phyloP scores from a whole-genome alignment of 2,113 vertebrate genomes.

The Pantherophis guttatus region DNA sequence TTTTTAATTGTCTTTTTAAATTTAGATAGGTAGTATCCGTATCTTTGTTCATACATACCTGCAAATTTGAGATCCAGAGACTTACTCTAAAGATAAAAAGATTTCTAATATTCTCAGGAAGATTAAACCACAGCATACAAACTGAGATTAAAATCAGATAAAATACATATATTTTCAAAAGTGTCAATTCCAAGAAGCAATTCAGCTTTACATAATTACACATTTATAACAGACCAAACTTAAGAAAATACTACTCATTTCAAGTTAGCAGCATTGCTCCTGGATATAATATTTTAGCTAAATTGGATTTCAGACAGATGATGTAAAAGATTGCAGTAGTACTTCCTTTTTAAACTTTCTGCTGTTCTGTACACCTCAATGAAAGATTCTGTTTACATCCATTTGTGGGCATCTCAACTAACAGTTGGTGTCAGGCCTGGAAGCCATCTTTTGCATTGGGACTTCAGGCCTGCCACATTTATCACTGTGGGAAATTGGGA shows the following conservation, averaged over 20 bases:
- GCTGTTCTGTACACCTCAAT: not conserved
- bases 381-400: not conserved
- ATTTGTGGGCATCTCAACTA: not conserved
- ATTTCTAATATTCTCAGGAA: not conserved
- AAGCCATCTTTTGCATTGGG: too few relatives aligned
- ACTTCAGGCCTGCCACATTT: too few relatives aligned
- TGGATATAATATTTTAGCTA: not conserved
- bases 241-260: not conserved
- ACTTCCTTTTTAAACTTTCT: not conserved
- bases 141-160: not conserved
- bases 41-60: not conserved
- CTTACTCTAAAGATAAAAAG: not conserved
- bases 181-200: not conserved
- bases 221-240: not conserved
- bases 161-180: not conserved
- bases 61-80: not conserved
- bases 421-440: not conserved
- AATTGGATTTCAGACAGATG: not conserved
- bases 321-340: not conserved
- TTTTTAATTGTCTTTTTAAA: not conserved
- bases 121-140: not conserved
- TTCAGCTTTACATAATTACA: not conserved
- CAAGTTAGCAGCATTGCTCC: not conserved
- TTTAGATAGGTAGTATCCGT: not conserved
- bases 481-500: too few relatives aligned